Evolutionary conservation across 2,888 invertebrate genomes (phyloP).

Genomic region (Rhamnusium bicolor): DNA sequence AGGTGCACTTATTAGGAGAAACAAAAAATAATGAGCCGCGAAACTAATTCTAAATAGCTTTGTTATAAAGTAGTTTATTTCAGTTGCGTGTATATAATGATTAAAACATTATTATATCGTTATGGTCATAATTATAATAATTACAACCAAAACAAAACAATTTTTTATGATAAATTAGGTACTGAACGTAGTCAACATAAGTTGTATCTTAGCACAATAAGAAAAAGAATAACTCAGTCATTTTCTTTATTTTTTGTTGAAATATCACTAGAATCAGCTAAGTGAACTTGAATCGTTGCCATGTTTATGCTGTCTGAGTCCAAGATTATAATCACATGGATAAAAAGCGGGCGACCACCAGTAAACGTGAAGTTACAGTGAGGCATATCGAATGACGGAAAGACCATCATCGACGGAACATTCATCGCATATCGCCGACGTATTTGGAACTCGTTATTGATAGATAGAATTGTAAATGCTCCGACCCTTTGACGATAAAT

Average conservation of each 20-base stretch:
- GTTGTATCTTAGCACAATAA: neutral
- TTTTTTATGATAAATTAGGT: slow-evolving; percentile 7
- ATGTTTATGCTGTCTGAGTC: slow-evolving; percentile 10
- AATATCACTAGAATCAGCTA: slow-evolving; percentile 12
- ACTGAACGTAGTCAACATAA: slow-evolving; percentile 10
- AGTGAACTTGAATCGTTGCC: slow-evolving; percentile 18
- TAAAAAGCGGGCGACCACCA: slow-evolving; percentile 27
- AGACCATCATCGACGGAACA: slow-evolving; percentile 14
- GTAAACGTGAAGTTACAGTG: slow-evolving; percentile 8
- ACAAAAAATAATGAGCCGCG: neutral
- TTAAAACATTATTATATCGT: slow-evolving; percentile 4
- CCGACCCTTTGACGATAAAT: slow-evolving; percentile 16
- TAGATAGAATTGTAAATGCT: slow-evolving; percentile 24
- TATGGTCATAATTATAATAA: neutral
- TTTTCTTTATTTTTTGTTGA: slow-evolving; percentile 14
- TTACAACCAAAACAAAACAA: neutral
- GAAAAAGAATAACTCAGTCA: neutral
- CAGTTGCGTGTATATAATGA: neutral
- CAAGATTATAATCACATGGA: slow-evolving; percentile 15
- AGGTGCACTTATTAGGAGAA: neutral
- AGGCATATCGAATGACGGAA: slow-evolving; percentile 24
- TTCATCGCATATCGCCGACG: neutral
- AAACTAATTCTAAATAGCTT: neutral
- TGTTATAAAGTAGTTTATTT: neutral
- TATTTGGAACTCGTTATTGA: slow-evolving; percentile 20